Evolutionary conservation across 2,888 invertebrate genomes (phyloP).

Genomic region (Polydrusus pterygomalis): DNA sequence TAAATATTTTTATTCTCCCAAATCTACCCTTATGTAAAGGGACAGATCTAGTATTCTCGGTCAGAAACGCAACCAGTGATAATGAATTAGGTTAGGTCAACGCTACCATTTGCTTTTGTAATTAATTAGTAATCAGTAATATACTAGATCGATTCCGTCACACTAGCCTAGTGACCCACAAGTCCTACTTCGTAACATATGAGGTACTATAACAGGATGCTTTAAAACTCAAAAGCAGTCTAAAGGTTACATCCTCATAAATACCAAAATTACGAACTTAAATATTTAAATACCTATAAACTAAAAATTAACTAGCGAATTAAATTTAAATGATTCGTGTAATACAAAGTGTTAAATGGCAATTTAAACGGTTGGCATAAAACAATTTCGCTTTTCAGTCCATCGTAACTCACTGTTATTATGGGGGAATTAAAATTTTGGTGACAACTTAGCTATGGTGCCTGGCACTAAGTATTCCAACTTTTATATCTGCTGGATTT

Average conservation of each 20-base stretch:
- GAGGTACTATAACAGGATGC: no score
- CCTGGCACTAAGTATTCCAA: constrained; percentile 43
- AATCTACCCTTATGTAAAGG: no score
- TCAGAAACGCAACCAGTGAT: no score
- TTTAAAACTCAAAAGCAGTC: no score
- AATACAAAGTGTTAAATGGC: constrained; percentile 33
- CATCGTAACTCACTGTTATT: constrained; percentile 37
- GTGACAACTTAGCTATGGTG: constrained; percentile 47
- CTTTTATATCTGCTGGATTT: constrained; percentile 27
- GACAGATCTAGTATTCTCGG: no score
- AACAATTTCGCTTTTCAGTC: constrained; percentile 41
- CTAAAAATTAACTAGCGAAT: constrained; percentile 8
- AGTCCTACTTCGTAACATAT: no score
- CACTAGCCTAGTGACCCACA: no score
- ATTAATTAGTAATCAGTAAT: no score
- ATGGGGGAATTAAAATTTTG: constrained; percentile 35
- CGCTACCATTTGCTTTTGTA: no score
- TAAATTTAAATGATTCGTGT: constrained; percentile 28
- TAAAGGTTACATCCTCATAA: background rate
- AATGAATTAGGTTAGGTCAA: no score
- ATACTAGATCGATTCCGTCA: no score
- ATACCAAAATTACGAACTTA: background rate
- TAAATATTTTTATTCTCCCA: no score
- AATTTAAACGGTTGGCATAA: constrained; percentile 33
- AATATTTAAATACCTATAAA: constrained; percentile 6